These are phyloP conservation scores for Artemisiospiza belli DNA, from an alignment of 2,113 vertebrate species.

Conservation along the genomic window DNA sequence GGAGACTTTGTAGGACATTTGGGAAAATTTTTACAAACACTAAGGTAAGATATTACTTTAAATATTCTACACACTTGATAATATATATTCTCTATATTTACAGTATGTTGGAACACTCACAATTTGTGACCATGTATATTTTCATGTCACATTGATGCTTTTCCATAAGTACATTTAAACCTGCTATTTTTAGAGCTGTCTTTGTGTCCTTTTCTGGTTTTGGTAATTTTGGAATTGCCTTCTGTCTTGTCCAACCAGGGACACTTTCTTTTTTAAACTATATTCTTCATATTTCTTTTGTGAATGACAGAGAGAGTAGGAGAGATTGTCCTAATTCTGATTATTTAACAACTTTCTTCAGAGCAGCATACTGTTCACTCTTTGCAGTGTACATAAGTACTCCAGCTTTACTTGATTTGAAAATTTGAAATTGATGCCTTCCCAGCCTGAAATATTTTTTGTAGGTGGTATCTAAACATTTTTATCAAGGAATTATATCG, in stretches of 20 bases:
- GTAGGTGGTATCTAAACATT: background rate
- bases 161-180: background rate
- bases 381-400: background rate
- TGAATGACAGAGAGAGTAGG: background rate
- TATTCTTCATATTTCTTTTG: background rate
- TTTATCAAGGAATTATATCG: rapidly evolving
- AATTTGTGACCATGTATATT: background rate
- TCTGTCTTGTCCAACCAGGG: background rate
- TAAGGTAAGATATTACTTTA: conserved; percentile 82
- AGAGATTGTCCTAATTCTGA: background rate
- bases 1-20: conserved; percentile 97
- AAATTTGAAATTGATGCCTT: background rate
- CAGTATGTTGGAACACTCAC: rapidly evolving
- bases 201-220: background rate
- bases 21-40: conserved; percentile 99
- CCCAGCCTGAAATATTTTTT: background rate
- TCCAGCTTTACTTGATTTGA: background rate
- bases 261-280: background rate
- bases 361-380: background rate
- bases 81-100: background rate
- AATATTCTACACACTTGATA: background rate
- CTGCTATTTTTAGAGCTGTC: background rate
- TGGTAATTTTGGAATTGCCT: background rate
- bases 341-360: background rate
- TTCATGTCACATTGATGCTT: background rate